Base-by-base conservation (phyloP, 1,140 invertebrate species). In the Drosophila subobscura region DNA sequence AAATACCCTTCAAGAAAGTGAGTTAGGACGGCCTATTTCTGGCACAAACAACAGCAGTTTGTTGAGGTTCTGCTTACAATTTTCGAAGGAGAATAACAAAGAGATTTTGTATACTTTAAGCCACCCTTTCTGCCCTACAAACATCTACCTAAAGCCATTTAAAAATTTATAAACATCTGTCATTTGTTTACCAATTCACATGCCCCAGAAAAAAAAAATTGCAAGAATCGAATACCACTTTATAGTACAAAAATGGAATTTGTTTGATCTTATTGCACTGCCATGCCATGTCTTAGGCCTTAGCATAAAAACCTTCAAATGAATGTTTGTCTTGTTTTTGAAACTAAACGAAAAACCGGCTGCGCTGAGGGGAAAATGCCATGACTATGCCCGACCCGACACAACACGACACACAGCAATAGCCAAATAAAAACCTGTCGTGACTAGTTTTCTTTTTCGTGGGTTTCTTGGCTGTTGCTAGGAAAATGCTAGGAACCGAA, bases 331-430 rank as follows among this genome's bases (percentile, higher is more conserved):
- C 51, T 7, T 2, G 29, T 29, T 61, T 56, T 8, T n/a, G 2
- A 54, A 54, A 20, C 22, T 16, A 20, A 16, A 44, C 47, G 16
- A 67, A 47, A 68, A 68, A 68, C 63, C 51, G 16, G 65, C 33
- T 68, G 23, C 12, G 8, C 10, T 37, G 33, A 4, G 33, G 33
- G 10, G 14, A 16, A 54, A 54, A 53, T 46, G 33, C 45, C 49
- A 67, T 67, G 64, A 41, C 37, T 52, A 45, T 64, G 20, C 10
- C 25, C 25, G 25, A 27, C 6, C 5, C 25, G 25, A 6, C 25
- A 20, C 16, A 20, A n/a, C 3, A 33, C 2, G 2, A 49, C n/a
- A 56, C 29, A 12, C 8, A 46, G 47, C 8, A 25, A 29, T 10
- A 51, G 29, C 29, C 29, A 10, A 37, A 37, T 37, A 22, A 10